Evolutionary conservation across 2,888 invertebrate species (phyloP).

Genomic region (Bimastos eiseni): DNA sequence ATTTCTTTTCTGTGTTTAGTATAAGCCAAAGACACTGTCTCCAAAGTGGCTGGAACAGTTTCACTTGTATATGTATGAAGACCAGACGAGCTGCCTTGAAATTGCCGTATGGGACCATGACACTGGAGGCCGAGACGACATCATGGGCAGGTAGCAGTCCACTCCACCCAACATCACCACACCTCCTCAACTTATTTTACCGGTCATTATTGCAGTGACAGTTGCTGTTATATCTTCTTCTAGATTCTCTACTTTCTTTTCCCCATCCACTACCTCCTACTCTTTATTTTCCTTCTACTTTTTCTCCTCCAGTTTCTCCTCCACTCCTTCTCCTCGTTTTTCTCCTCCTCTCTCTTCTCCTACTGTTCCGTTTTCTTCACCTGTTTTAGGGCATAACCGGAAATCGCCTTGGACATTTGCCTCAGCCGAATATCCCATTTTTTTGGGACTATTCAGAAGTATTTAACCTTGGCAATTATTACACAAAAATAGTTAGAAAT

Average conservation of each 20-base stretch:
- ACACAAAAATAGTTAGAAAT: no score
- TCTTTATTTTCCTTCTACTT: not conserved
- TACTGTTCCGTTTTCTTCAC: not conserved
- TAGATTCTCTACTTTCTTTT: no score
- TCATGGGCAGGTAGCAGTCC: conserved; percentile 74
- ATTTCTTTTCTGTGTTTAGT: conserved; percentile 49
- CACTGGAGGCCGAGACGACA: conserved; percentile 78
- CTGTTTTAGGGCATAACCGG: no score
- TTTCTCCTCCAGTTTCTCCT: not conserved
- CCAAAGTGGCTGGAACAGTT: conserved; percentile 96
- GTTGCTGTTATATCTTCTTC: not conserved
- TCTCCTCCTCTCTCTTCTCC: not conserved
- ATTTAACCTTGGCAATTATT: no score
- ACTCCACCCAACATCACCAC: not conserved
- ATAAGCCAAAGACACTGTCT: conserved; percentile 76
- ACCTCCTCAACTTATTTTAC: no score
- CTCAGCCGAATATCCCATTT: no score
- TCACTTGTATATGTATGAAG: conserved; percentile 92
- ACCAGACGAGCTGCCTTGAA: conserved; percentile 86
- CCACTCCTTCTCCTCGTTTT: not conserved
- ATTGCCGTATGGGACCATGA: conserved; percentile 89
- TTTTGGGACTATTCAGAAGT: no score
- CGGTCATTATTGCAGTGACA: no score
- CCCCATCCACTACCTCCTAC: not conserved
- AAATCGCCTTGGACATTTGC: no score